A percentile compares a stretch with the other conserved stretches of the same genome.
phyloP scores from a whole-genome alignment of 37 sponge, comb jelly and placozoan species.

The Bolinopsis microptera region DNA sequence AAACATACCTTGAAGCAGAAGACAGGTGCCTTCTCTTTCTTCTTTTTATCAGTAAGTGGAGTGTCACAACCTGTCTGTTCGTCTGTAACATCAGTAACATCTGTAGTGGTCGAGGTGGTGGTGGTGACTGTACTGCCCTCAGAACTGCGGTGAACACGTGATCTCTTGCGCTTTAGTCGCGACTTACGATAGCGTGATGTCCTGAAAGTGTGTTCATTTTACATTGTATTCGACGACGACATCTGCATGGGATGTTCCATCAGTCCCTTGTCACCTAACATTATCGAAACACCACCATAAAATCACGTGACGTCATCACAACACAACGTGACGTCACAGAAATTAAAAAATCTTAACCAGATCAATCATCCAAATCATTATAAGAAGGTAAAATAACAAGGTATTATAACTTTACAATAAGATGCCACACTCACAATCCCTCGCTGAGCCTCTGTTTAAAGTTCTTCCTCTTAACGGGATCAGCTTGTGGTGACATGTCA shows the following conservation, averaged over 20 bases:
- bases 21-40: conserved; percentile 50
- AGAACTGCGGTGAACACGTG: conserved; percentile 15
- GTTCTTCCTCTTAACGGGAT: conserved; percentile 41
- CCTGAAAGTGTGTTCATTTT: no score
- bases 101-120: not conserved
- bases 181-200: conserved; percentile 37
- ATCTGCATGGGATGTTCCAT: no score
- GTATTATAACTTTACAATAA: no score
- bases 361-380: no score
- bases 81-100: not conserved
- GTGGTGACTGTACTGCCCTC: not conserved
- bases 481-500: conserved; percentile 33
- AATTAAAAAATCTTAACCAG: no score
- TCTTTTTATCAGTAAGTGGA: not conserved
- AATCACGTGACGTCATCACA: no score
- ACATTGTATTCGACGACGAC: no score
- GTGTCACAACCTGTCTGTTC: not conserved
- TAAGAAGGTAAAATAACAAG: no score
- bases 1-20: conserved; percentile 38
- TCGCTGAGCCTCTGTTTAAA: conserved; percentile 55
- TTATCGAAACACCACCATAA: no score
- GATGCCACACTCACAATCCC: conserved; percentile 65
- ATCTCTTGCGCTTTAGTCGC: conserved; percentile 11
- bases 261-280: no score
- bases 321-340: no score